Evolutionary conservation across 1,140 invertebrate genomes (phyloP), one percentile per base, ranked within the genome.

Genomic region (Aphelinus atriplicis): DNA sequence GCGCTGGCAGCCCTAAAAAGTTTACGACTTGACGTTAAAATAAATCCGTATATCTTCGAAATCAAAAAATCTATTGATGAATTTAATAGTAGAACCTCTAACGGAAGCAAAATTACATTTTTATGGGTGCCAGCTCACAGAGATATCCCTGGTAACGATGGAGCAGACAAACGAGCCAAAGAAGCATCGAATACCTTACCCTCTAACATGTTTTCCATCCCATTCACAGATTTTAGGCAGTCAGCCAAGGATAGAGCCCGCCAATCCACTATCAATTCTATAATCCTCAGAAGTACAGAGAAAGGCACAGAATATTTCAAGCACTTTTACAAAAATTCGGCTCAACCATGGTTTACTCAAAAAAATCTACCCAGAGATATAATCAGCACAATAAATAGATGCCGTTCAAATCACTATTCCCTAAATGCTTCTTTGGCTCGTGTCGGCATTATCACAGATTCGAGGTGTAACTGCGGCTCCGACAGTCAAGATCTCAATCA

Each of bases 121-220:
- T 6, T 65, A 3, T 65, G 47, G 47, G n/a, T 65, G 10, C 63
- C 46, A n/a, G 63, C 63, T n/a, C 10, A 65, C 26, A 65, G 7
- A n/a, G 63, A 47, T 43, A 65, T 65, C 9, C n/a, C 9, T 9
- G 63, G 48, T n/a, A 65, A 65, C 45, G 10, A 51, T 2, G 10
- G 2, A 47, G 47, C 45, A 7, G 48, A n/a, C 3, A 6, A 50
- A 6, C 2, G 51, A 43, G n/a, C 10, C 10, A 51, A 48, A 50
- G 48, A 48, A 50, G 7, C 63, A 4, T 51, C 46, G 5, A n/a
- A 3, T 0, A 26, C 48, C n/a, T 48, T 51, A 26, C 26, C 26
- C 0, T 26, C 26, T 26, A 26, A 26, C 26, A 26, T 26, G 26
- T 26, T 26, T n/a, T 2, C 1, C 2, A 53, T 66, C 4, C 63